Evolutionary conservation across 2,797 vertebrate genomes (phyloP).

Genomic region (Sebastes hopkinsi): DNA sequence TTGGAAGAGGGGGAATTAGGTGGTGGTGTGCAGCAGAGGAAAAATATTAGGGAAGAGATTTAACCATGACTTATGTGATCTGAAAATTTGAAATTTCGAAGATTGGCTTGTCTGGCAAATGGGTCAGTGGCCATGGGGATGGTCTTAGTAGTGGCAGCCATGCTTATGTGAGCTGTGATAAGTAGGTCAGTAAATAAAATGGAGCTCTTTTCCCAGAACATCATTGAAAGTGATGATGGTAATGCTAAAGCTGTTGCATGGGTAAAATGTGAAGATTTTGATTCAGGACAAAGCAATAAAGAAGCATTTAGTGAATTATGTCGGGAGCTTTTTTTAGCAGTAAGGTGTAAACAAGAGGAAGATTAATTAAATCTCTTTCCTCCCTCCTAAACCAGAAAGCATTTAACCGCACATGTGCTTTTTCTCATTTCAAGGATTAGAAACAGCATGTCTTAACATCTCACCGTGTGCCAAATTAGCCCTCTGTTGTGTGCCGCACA

Average conservation of each 20-base stretch:
- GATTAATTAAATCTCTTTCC: neutral
- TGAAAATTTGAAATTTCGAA: constrained; percentile 48
- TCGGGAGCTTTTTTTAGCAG: neutral
- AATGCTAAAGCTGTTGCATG: neutral
- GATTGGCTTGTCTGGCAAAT: constrained; percentile 57
- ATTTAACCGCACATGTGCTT: constrained; percentile 5
- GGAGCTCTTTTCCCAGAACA: constrained; percentile 22
- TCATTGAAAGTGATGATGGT: neutral
- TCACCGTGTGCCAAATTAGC: constrained; percentile 11
- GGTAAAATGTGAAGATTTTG: neutral
- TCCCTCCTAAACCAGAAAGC: neutral
- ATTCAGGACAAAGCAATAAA: neutral
- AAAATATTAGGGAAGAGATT: constrained; percentile 36
- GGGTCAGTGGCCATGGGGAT: constrained; percentile 65
- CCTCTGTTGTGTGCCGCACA: constrained; percentile 7
- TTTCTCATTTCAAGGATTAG: constrained; percentile 38
- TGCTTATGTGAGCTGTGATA: constrained; percentile 45
- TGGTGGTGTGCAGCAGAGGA: constrained; percentile 1
- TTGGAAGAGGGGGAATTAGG: neutral
- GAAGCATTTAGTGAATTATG: neutral
- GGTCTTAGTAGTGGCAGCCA: constrained; percentile 30
- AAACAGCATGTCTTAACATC: neutral
- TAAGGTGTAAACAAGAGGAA: neutral
- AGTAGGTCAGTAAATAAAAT: constrained; percentile 69
- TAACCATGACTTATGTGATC: constrained; percentile 58